Conservation (phyloP, 1,140 invertebrate genomes). For the Penaeus japonicus region DNA sequence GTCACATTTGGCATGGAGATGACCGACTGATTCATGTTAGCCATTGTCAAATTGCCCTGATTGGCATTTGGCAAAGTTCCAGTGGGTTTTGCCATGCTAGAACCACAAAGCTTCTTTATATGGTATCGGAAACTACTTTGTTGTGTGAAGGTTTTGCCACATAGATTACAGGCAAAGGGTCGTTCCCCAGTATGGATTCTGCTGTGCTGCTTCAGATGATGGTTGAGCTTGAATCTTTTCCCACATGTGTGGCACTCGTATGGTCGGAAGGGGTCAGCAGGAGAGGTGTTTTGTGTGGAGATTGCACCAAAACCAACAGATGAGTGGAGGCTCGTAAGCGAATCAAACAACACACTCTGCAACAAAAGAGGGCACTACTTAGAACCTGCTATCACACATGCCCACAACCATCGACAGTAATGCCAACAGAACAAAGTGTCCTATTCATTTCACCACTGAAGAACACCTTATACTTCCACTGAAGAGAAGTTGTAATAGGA, state of each 20-base stretch:
- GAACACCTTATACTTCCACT: too few relatives aligned
- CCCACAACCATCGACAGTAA: conserved; percentile 9
- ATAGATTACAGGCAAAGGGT: conserved; percentile 66
- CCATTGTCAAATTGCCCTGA: too few relatives aligned
- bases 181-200: conserved; percentile 65
- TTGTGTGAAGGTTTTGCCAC: conserved; percentile 65
- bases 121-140: conserved; percentile 65
- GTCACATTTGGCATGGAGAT: background rate
- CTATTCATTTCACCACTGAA: too few relatives aligned
- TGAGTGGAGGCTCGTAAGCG: conserved; percentile 48
- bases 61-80: background rate
- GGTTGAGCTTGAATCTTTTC: conserved; percentile 58
- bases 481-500: too few relatives aligned
- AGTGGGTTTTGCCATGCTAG: background rate
- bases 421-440: background rate
- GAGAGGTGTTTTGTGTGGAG: conserved; percentile 25
- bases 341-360: conserved; percentile 54
- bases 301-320: conserved; percentile 39
- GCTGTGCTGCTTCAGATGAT: conserved; percentile 63
- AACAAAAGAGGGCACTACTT: conserved; percentile 56
- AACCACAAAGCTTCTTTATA: conserved; percentile 66
- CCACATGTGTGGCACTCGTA: conserved; percentile 58
- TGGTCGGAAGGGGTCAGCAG: conserved; percentile 51
- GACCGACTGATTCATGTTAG: background rate
- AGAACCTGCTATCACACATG: conserved; percentile 35